Evolutionary conservation across 2,113 vertebrate species (phyloP), one percentile per base, ranked within the genome.

Genomic region (Pheucticus melanocephalus): DNA sequence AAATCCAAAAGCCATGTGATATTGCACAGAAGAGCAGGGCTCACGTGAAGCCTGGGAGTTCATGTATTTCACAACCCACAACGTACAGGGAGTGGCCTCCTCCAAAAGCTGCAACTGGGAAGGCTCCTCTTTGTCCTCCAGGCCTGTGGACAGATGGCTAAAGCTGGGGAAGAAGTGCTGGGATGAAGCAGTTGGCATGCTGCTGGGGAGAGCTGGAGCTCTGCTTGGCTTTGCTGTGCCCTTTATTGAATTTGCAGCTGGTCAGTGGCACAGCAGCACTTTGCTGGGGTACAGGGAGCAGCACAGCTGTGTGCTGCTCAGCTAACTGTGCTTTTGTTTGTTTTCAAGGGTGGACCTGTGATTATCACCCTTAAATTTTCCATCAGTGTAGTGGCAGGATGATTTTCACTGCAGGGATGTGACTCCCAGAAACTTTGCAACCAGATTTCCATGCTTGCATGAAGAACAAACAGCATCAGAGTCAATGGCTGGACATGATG

Each of bases 51-150:
- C 63, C 84, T 96, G 79, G 75, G 92, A 94, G 82, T 90, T 94
- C 93, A 91, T 91, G 21, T 94, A 86, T 96, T 97, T 96, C 91
- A 90, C 86, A 86, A 53, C 78, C 92, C 53, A 19, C 88, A 39
- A 11, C 1, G 5, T 35, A 35, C 50, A 88, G 82, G 77, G 88
- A 7, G 51, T 70, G 68, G 64, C 24, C 66, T 72, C 35, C 81
- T 88, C 88, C 64, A 77, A 80, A 94, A 91, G 27, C 64, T 90
- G 48, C 94, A 53, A 23, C 47, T 35, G 77, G 83, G 64, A 95
- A 83, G 57, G 23, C 27, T 91, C 44, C 37, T 80, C 54, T 80
- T 81, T 48, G 70, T 82, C 82, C 79, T 78, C 0, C 0, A 66
- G 90, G 73, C 11, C 71, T 78, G 48, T 48, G 59, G 30, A 9